Evolutionary conservation across 1,140 invertebrate genomes (phyloP), one percentile per base, ranked within the genome.

Genomic region (Camponotus vicinus): DNA sequence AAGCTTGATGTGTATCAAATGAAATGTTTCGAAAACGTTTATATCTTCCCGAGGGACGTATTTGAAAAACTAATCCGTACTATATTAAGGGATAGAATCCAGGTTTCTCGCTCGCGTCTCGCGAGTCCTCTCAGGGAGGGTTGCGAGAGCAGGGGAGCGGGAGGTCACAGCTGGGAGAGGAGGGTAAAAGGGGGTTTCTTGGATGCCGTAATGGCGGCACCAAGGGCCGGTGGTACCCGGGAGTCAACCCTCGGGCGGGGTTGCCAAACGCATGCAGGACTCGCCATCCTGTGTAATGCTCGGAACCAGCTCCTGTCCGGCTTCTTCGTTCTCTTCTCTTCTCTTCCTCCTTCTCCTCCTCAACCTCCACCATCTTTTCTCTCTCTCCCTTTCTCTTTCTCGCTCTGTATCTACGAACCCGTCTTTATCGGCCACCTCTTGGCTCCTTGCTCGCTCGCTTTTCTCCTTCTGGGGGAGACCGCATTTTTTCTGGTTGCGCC

Each of bases 401-500:
- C 57, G 18, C 9, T 76, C 11, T 15, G 0, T 32, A 11, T 64
- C 37, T 55, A 75, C 80, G 73, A 55, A 52, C 49, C 66, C 40
- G 61, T 45, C 86, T 83, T 78, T 90, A 79, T 80, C 70, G 57
- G 82, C 88, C 87, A 90, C 89, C 88, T 88, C 86, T 83, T 69
- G 32, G 75, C 79, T 89, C 77, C 79, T 88, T 88, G 90, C 90
- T 86, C 77, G 86, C 90, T 88, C 91, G 78, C 91, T 90, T 93
- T 92, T 89, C 90, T 90, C 85, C 85, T 86, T 77, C 83, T 82
- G 83, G 79, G 85, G 82, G 89, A 85, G 69, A 87, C 57, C 78
- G 34, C 84, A 92, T 94, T 94, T 95, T 94, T 93, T 88, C 70
- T 64, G 80, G 66, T 85, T 91, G 93, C 93, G 93, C 92, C 92